phyloP scores from a whole-genome alignment of 2,888 invertebrate genomes.

The Heliconius sara region DNA sequence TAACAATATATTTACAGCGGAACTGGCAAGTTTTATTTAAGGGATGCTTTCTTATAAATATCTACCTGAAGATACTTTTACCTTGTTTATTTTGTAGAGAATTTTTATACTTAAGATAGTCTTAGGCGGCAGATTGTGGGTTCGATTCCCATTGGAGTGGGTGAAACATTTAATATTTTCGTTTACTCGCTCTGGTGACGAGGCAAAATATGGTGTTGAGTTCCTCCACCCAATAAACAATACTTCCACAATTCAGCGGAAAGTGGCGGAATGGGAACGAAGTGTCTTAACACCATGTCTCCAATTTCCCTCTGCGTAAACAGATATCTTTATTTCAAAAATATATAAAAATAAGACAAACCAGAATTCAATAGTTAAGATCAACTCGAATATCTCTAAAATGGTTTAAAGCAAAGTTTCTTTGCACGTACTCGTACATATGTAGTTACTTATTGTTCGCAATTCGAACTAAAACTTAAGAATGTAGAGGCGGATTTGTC shows the following conservation, averaged over 20 bases:
- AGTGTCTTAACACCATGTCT: too few species aligned
- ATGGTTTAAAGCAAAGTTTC: neutral
- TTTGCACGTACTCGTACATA: slow-evolving; percentile 1
- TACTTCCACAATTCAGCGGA: too few species aligned
- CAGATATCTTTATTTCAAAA: too few species aligned
- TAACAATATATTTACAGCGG: slow-evolving; percentile 28
- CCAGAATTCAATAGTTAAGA: neutral
- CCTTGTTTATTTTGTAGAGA: neutral
- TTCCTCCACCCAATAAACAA: too few species aligned
- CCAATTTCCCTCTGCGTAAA: too few species aligned
- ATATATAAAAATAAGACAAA: neutral
- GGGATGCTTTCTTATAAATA: neutral
- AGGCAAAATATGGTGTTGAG: too few species aligned
- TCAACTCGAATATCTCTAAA: neutral
- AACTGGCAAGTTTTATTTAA: neutral
- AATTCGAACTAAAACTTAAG: slow-evolving; percentile 7
- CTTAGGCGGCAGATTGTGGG: too few species aligned
- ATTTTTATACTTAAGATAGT: too few species aligned
- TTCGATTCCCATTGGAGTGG: too few species aligned
- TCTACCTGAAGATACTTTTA: neutral
- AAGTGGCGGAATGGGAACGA: too few species aligned
- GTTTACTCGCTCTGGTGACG: too few species aligned
- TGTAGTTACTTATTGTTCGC: neutral
- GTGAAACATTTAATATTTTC: too few species aligned
- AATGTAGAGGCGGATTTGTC: slow-evolving; percentile 5